Base-by-base conservation (phyloP, 2,888 invertebrate species). In the Heterodera filipjevi region DNA sequence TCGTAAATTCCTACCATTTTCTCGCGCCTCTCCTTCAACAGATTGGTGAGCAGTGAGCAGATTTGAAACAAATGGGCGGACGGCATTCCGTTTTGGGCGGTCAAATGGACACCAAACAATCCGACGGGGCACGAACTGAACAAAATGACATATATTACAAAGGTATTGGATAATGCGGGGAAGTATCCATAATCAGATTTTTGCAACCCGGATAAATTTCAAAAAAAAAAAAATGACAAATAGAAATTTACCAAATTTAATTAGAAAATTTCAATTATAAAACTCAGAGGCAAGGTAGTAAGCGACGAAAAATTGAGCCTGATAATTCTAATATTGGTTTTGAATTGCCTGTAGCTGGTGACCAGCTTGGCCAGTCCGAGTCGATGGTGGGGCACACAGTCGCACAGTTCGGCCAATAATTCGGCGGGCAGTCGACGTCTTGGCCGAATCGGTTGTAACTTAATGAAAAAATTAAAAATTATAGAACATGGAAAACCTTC, bases 351-450 rank as follows among this genome's bases (percentile, higher is more conserved):
- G 59, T 59, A 59, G 27, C 59, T 59, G n/a, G 59, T 59, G 59
- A 59, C 59, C 59, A 59, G 59, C 27, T 59, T 59, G 59, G 59
- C 59, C n/a, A 59, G 59, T n/a, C 59, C 59, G 2, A 59, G 59
- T 6, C 59, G 59, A 59, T 59, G 59, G 59, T 59, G 59, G 0
- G 59, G 59, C 27, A 59, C 59, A 27, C 59, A 59, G 27, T 59
- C 59, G 59, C 59, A 59, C 59, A 59, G n/a, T 22, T 59, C 59
- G 8, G 59, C 27, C n/a, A 59, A 59, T 3, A 59, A 27, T 12
- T 59, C 59, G 27, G 27, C n/a, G 59, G 59, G 59, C 59, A 59
- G 59, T 12, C 59, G 59, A 59, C 59, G 59, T 0, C 59, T n/a
- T 2, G 59, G 27, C 8, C 5, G 59, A 6, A 1, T 8, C 3